Evolutionary conservation across 2,113 vertebrate genomes (phyloP).

Genomic region (Malurus elegans): DNA sequence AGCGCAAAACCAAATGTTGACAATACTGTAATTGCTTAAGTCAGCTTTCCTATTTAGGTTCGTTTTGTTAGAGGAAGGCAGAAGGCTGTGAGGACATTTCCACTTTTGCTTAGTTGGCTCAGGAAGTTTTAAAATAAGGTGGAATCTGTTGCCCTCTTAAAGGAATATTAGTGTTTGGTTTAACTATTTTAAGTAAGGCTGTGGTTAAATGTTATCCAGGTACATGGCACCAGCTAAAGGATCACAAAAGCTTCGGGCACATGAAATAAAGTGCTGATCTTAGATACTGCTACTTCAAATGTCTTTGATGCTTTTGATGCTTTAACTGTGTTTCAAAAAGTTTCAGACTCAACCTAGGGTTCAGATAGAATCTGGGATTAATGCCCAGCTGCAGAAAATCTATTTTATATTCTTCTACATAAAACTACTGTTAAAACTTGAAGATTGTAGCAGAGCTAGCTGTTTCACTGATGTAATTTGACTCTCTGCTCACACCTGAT

Average conservation of each 20-base stretch:
- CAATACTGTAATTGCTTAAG: conserved; percentile 9
- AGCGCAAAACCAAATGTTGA: conserved; percentile 25
- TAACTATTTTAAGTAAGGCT: not conserved
- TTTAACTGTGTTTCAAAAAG: not conserved
- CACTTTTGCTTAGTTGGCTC: not conserved
- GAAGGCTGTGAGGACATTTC: not conserved
- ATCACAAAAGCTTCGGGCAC: not conserved
- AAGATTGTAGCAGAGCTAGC: not conserved
- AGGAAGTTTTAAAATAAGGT: not conserved
- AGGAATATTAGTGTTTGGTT: not conserved
- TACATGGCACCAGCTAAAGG: not conserved
- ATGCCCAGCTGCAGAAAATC: not conserved
- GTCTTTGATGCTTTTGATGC: not conserved
- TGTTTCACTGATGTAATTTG: not conserved
- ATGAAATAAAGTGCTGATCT: not conserved
- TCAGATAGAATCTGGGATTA: conserved; percentile 9
- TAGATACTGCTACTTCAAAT: not conserved
- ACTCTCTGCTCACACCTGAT: not conserved
- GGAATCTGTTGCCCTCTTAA: not conserved
- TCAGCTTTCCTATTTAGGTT: conserved; percentile 1
- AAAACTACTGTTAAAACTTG: not conserved
- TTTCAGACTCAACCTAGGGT: not conserved
- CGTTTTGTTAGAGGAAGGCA: not conserved
- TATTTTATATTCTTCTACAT: not conserved
- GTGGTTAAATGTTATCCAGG: not conserved